These are phyloP conservation scores for Hanleya hanleyi DNA, from an alignment of 2,888 invertebrate species.

Conservation along the genomic window DNA sequence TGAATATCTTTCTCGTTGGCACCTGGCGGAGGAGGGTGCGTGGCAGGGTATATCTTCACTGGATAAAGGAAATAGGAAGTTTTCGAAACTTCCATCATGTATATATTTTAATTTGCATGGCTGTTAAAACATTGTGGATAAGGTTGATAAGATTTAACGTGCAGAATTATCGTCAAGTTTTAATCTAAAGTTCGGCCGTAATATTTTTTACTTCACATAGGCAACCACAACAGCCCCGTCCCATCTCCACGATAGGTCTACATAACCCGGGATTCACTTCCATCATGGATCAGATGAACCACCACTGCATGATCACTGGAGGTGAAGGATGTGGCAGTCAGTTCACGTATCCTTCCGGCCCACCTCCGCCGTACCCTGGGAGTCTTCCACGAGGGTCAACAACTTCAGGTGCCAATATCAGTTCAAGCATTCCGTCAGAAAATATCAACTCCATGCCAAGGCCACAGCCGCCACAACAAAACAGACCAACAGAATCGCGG, in stretches of 20 bases:
- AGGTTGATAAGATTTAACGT: too few relatives aligned
- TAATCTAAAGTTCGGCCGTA: too few relatives aligned
- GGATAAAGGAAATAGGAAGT: too few relatives aligned
- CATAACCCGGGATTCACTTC: neutral
- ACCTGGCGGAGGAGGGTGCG: too few relatives aligned
- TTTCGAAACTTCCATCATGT: too few relatives aligned
- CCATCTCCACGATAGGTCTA: neutral
- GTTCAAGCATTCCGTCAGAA: neutral
- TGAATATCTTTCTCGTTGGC: too few relatives aligned
- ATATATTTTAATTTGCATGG: too few relatives aligned
- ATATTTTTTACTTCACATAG: neutral
- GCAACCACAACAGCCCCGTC: neutral
- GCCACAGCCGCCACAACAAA: neutral
- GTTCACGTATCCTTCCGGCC: neutral
- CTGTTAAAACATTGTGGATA: too few relatives aligned
- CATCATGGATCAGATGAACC: neutral
- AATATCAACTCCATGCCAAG: neutral
- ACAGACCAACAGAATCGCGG: neutral
- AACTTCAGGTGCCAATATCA: neutral
- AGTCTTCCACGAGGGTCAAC: neutral
- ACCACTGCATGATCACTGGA: neutral
- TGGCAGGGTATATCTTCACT: too few relatives aligned
- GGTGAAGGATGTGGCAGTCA: neutral
- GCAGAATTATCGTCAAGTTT: too few relatives aligned
- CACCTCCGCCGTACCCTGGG: neutral